Evolutionary conservation across 2,113 vertebrate species (phyloP), one percentile per base, ranked within the genome.

Genomic region (Tachysurus vachellii): DNA sequence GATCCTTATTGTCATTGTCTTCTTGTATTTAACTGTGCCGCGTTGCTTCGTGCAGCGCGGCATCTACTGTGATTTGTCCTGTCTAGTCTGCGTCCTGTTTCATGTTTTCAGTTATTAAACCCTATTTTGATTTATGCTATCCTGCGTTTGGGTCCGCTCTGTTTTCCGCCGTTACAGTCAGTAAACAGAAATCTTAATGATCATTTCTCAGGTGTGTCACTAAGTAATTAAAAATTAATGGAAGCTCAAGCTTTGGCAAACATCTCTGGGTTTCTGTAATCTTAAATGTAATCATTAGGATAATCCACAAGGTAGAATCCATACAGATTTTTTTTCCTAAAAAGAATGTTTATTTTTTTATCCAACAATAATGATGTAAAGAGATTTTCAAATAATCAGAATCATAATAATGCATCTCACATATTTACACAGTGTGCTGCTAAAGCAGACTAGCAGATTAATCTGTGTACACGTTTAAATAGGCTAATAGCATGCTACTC

Each of bases 221-320:
- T 57, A 70, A 80, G 31, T 56, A 86, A 80, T 80, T 80, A 68
- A 80, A 86, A 17, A 70, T 23, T 36, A 80, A 68, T 64, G 4
- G 50, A 80, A 42, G 71, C 42, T 56, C 11, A 44, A 70, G 62
- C 21, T 26, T 86, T 86, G 62, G 31, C 53, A 80, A 86, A 57
- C 76, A 59, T 59, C 23, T 54, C 31, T 3, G 56, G 17, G 8
- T 50, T 44, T n/a, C n/a, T 50, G 7, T 57, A 86, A 86, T 19
- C 85, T 80, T 80, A 80, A 86, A 80, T 42, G 62, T 12, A 86
- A 86, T 68, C 76, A 80, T 68, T 68, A 68, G 50, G 12, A 64
- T 86, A 86, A 86, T 86, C 53, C 76, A 5, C 62, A 17, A 61
- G 56, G 71, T 85, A 59, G 57, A 59, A 85, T 62, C 62, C 53